Conservation (phyloP, 2,888 invertebrate genomes). For the Teinopalpus imperialis region DNA sequence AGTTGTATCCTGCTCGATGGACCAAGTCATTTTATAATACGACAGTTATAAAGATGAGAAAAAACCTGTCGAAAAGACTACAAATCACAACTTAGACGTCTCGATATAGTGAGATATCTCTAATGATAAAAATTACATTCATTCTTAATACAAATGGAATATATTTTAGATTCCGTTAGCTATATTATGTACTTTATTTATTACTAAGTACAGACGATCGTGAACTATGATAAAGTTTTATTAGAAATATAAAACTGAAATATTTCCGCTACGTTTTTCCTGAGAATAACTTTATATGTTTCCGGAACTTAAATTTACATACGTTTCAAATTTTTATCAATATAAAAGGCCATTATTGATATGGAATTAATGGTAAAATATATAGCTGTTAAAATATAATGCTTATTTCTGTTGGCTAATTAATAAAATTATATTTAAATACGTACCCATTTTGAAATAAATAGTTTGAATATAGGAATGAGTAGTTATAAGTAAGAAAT, state of each 20-base stretch:
- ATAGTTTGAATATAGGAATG: too few relatives aligned
- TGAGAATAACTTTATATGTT: not conserved
- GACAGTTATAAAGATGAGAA: slow-evolving; percentile 58
- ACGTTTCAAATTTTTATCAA: slow-evolving; percentile 9
- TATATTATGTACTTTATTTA: slow-evolving; percentile 74
- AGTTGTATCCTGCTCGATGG: slow-evolving; percentile 22
- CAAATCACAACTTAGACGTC: slow-evolving; percentile 70
- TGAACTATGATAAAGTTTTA: slow-evolving; percentile 26
- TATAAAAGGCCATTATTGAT: too few relatives aligned
- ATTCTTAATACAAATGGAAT: slow-evolving; percentile 70
- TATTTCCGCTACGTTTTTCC: slow-evolving; percentile 20
- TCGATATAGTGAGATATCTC: slow-evolving; percentile 46
- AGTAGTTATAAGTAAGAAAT: too few relatives aligned
- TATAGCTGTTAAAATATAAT: too few relatives aligned
- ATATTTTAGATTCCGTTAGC: slow-evolving; percentile 66
- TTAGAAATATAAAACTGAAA: slow-evolving; percentile 24
- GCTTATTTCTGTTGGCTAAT: too few relatives aligned
- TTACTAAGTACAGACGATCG: slow-evolving; percentile 40
- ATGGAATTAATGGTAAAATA: too few relatives aligned
- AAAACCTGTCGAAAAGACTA: slow-evolving; percentile 70
- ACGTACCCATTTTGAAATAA: too few relatives aligned
- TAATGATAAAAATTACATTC: slow-evolving; percentile 69
- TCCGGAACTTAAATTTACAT: not conserved
- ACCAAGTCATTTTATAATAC: slow-evolving; percentile 29
- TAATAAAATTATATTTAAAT: too few relatives aligned